phyloP scores from a whole-genome alignment of 2,888 invertebrate species.

The Coleophora deauratella region DNA sequence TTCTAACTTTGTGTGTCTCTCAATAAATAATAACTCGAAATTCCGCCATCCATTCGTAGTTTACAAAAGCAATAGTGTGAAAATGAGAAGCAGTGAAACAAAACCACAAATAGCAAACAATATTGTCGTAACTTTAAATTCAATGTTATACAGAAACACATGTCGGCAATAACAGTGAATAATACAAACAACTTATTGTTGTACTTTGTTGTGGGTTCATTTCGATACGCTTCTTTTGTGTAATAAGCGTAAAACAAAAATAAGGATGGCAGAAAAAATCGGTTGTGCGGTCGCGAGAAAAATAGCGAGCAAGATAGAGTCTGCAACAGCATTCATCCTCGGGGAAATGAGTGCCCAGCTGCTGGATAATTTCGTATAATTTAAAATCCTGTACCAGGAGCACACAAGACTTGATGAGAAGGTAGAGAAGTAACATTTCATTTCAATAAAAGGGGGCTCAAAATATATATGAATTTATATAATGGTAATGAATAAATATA shows the following conservation, averaged over 20 bases:
- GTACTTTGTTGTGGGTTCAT: neutral
- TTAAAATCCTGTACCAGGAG: constrained; percentile 59
- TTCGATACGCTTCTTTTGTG: neutral
- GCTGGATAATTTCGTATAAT: constrained; percentile 63
- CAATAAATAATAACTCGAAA: too few relatives aligned
- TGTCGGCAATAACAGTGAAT: too few relatives aligned
- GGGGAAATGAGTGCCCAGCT: constrained; percentile 38
- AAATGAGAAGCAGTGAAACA: neutral
- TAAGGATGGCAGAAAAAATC: constrained; percentile 3
- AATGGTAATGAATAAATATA: too few relatives aligned
- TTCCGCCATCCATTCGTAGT: neutral
- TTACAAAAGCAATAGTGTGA: neutral
- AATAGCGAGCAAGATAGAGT: constrained; percentile 27
- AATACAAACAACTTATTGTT: neutral
- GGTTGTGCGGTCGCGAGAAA: constrained; percentile 20
- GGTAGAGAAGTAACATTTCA: too few relatives aligned
- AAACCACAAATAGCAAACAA: constrained; percentile 2
- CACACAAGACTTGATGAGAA: constrained; percentile 13
- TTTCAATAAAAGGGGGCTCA: too few relatives aligned
- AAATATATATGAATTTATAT: too few relatives aligned
- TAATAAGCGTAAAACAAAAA: too few relatives aligned
- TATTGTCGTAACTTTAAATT: neutral
- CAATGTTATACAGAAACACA: constrained; percentile 4
- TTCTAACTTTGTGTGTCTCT: constrained; percentile 35
- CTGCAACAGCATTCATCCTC: constrained; percentile 38